Evolutionary conservation across 2,113 vertebrate genomes (phyloP).

Genomic region (Cryptoleucopteryx plumbea): DNA sequence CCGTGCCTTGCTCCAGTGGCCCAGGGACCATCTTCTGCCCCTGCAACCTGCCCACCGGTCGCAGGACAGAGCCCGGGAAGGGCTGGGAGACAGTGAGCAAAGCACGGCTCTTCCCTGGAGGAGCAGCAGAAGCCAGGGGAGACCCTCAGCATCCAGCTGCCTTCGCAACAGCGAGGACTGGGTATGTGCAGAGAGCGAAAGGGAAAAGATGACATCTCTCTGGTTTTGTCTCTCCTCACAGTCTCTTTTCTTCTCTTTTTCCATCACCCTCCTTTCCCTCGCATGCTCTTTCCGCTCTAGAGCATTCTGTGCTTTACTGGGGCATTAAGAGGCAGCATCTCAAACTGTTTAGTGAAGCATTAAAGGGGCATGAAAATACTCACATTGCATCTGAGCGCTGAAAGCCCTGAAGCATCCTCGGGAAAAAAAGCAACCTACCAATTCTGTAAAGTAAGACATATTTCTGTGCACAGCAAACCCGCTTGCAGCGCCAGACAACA

Average conservation of each 20-base stretch:
- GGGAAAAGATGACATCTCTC: not conserved
- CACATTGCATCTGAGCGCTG: not conserved
- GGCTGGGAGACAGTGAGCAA: rapidly evolving
- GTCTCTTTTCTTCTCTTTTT: not conserved
- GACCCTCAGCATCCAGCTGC: not conserved
- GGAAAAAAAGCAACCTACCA: not conserved
- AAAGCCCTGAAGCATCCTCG: slow-evolving; percentile 26
- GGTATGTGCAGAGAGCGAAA: not conserved
- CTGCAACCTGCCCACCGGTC: rapidly evolving
- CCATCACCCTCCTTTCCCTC: not conserved
- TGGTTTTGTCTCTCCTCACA: not conserved
- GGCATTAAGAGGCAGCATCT: slow-evolving; percentile 50
- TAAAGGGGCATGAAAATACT: slow-evolving; percentile 56
- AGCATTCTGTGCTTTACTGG: not conserved
- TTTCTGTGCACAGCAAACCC: not conserved
- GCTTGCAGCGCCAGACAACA: not conserved
- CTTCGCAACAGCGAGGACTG: not conserved
- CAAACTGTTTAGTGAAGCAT: slow-evolving; percentile 52
- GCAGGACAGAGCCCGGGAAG: not conserved
- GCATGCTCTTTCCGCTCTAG: slow-evolving; percentile 32
- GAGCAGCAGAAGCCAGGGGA: not conserved
- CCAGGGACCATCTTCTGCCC: not conserved
- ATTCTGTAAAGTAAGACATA: not conserved
- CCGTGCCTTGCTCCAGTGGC: rapidly evolving
- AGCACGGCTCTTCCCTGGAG: not conserved